Base-by-base conservation (phyloP, 2,888 invertebrate species). In the Idaea dimidiata region DNA sequence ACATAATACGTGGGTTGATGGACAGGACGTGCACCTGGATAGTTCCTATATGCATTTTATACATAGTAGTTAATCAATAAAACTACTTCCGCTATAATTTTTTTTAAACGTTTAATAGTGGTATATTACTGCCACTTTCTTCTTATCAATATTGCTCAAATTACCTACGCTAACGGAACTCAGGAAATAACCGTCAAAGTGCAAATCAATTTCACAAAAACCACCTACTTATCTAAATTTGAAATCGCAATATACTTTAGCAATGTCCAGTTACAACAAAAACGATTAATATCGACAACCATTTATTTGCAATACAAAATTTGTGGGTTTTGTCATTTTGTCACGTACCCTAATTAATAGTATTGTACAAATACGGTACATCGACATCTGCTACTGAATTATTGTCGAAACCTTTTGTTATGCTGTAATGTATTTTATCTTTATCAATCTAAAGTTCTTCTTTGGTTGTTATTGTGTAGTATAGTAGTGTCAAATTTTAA, bases 1-100 rank as follows among this genome's bases (percentile, higher is more conserved):
- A 10, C 43, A 43, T 8, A 0, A 43, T 14, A 43, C 43, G 43
- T 43, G 43, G 43, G 43, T 14, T 6, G 84, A 79, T 75, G 73
- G 78, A 82, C 89, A 90, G 91, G 91, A 90, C 88, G 91, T 84
- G 80, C 91, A 91, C 91, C 90, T 91, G 91, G 24, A 24, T 24
- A 5, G 24, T 24, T n/a, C n/a, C n/a, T n/a, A 24, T 24, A 24
- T 85, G 86, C 70, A 76, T 77, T 79, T 69, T 70, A 74, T 76
- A 71, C 72, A 68, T 71, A 7, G 8, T 3, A 8, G 14, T 43
- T 10, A 43, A 8, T 43, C 14, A 43, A 32, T 32, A 6, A 4
- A 14, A 43, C 43, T 43, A 43, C 43, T 43, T 43, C 43, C 43
- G 8, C 43, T 43, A 14, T 43, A 6, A 43, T 3, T 14, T 43